These are phyloP conservation scores for Sebastes itinus DNA, from an alignment of 2,797 vertebrate species.

Conservation along the genomic window DNA sequence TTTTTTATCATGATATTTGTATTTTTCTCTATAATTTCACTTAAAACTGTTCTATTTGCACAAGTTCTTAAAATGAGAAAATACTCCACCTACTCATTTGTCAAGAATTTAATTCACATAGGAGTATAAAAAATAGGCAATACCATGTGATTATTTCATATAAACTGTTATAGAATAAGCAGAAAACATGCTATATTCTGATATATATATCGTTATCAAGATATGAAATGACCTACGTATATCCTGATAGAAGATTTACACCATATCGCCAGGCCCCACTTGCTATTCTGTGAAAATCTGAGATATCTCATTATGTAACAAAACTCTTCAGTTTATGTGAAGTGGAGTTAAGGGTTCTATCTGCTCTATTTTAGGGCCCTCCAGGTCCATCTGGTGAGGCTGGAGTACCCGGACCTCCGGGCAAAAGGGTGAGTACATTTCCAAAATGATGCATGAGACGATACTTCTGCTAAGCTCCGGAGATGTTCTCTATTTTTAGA, in stretches of 20 bases:
- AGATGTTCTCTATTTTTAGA: slow-evolving; percentile 30
- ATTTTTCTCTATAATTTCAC: too few species aligned
- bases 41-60: accelerated
- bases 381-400: slow-evolving; percentile 97
- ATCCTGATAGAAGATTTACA: too few species aligned
- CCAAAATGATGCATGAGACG: slow-evolving; percentile 33
- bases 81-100: background rate
- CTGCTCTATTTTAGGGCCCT: slow-evolving; percentile 86
- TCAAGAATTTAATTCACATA: too few species aligned
- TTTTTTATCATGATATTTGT: too few species aligned
- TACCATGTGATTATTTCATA: too few species aligned
- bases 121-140: too few species aligned
- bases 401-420: slow-evolving; percentile 96
- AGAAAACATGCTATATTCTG: too few species aligned
- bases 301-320: slow-evolving; percentile 15
- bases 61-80: too few species aligned
- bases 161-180: too few species aligned
- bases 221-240: too few species aligned
- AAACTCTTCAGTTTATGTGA: slow-evolving; percentile 17
- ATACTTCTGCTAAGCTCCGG: slow-evolving; percentile 10
- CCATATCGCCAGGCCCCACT: accelerated
- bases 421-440: slow-evolving; percentile 91
- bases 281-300: background rate
- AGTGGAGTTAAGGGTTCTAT: slow-evolving; percentile 27
- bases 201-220: too few species aligned